These are phyloP conservation scores for Plagodis pulveraria DNA, from an alignment of 2,888 invertebrate genomes.

Conservation along the genomic window DNA sequence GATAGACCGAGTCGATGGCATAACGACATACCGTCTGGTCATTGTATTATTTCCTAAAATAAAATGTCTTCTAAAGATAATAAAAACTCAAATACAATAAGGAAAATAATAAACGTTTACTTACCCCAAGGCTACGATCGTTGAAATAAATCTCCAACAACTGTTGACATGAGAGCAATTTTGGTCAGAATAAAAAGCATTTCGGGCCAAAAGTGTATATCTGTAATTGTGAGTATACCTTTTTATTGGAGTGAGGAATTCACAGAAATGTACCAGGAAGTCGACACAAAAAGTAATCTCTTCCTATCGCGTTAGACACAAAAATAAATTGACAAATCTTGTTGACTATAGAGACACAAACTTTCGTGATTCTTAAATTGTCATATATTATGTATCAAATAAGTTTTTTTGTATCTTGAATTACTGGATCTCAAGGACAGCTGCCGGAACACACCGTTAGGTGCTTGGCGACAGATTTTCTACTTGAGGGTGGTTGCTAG, in stretches of 20 bases:
- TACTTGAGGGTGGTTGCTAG: too few relatives aligned
- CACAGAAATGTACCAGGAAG: slow-evolving; percentile 11
- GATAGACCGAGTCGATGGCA: too few relatives aligned
- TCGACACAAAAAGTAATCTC: slow-evolving; percentile 19
- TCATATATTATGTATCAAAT: too few relatives aligned
- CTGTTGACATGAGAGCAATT: slow-evolving; percentile 17
- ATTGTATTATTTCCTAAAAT: too few relatives aligned
- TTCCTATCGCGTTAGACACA: slow-evolving; percentile 10
- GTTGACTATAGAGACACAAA: too few relatives aligned
- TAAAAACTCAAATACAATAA: neutral
- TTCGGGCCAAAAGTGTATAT: slow-evolving; percentile 11
- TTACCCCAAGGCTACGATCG: neutral
- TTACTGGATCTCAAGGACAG: too few relatives aligned
- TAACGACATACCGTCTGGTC: too few relatives aligned
- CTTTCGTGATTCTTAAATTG: too few relatives aligned
- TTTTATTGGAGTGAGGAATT: slow-evolving; percentile 8
- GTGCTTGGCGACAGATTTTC: too few relatives aligned
- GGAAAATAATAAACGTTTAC: neutral
- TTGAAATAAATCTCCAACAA: slow-evolving; percentile 15
- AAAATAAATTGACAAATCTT: slow-evolving; percentile 18
- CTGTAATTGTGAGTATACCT: slow-evolving; percentile 10
- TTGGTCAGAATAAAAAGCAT: slow-evolving; percentile 21
- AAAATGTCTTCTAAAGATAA: too few relatives aligned
- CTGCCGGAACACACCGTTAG: too few relatives aligned
- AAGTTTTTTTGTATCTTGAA: too few relatives aligned